These are phyloP conservation scores for Montipora sp. DNA, from an alignment of 64 coral and sea anemone genomes.

Conservation along the genomic window DNA sequence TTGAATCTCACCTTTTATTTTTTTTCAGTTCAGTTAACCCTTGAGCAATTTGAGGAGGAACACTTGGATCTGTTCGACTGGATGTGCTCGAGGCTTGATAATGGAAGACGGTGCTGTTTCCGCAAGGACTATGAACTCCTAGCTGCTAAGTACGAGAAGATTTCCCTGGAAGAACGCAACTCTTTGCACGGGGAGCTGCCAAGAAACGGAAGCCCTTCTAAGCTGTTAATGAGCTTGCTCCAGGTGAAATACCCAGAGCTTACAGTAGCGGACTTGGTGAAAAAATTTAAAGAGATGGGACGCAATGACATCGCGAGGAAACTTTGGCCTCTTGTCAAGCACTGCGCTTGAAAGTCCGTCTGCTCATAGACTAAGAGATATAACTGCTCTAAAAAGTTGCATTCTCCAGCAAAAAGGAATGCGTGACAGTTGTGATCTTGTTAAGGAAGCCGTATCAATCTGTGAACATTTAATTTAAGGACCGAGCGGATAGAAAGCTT, in stretches of 20 bases:
- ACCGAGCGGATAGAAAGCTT: too few species aligned
- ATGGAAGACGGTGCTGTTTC: background rate
- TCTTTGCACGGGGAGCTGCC: background rate
- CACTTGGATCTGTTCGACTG: background rate
- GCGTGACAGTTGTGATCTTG: too few species aligned
- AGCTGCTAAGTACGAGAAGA: background rate
- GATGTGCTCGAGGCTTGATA: slow-evolving; percentile 5
- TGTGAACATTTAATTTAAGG: too few species aligned
- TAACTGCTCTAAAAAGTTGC: too few species aligned
- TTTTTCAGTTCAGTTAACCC: background rate
- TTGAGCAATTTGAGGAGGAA: background rate
- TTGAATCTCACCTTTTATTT: too few species aligned
- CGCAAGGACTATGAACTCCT: background rate
- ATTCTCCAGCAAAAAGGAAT: too few species aligned
- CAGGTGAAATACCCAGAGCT: background rate
- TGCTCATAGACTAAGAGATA: too few species aligned
- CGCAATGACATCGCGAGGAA: slow-evolving; percentile 3
- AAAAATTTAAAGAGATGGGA: background rate
- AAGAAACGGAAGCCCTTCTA: slow-evolving; percentile 9
- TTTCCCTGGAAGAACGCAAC: background rate
- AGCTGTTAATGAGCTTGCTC: background rate
- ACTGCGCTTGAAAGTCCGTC: background rate
- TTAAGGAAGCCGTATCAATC: too few species aligned
- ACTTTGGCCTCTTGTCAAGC: background rate
- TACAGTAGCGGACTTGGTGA: background rate